Conservation (phyloP, 30 jellyfish, hydroid and myxozoan genomes). For the Clytia hemisphaerica region DNA sequence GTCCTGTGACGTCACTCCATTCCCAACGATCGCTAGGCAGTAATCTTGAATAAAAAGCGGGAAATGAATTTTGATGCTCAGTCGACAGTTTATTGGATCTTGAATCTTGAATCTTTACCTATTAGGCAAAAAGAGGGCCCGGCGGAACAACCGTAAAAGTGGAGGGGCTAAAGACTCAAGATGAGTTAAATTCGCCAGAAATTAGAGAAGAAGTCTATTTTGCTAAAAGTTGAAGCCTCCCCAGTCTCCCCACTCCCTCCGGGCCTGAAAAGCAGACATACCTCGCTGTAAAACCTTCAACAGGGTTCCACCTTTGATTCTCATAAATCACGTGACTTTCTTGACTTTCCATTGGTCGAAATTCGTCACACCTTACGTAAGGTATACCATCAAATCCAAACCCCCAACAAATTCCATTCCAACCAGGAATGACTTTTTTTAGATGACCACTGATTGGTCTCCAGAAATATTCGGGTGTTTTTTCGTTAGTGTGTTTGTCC, state of each 20-base stretch:
- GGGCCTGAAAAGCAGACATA: conserved; percentile 15
- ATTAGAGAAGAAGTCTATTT: too few relatives aligned
- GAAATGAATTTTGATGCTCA: not conserved
- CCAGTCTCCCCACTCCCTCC: too few relatives aligned
- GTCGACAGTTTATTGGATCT: not conserved
- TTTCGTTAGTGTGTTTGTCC: too few relatives aligned
- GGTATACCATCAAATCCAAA: conserved; percentile 87
- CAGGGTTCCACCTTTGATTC: conserved; percentile 93
- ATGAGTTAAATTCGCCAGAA: too few relatives aligned
- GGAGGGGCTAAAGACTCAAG: too few relatives aligned
- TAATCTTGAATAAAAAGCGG: conserved; percentile 27
- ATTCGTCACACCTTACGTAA: conserved; percentile 46
- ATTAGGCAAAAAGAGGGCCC: too few relatives aligned
- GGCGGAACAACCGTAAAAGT: too few relatives aligned
- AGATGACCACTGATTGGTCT: conserved; percentile 67
- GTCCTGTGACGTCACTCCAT: conserved; percentile 91
- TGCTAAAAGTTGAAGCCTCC: too few relatives aligned
- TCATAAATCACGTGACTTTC: conserved; percentile 49
- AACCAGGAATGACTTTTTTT: conserved; percentile 66
- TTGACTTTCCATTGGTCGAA: conserved; percentile 23
- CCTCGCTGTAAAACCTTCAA: conserved; percentile 85
- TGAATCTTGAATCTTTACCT: too few relatives aligned
- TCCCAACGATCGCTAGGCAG: conserved; percentile 92
- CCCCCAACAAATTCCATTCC: conserved; percentile 68
- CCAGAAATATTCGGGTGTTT: too few relatives aligned